A percentile compares a stretch with the other conserved stretches of the same genome.
Conservation (phyloP, 1,140 invertebrate species). For the Drosophila busckii region DNA sequence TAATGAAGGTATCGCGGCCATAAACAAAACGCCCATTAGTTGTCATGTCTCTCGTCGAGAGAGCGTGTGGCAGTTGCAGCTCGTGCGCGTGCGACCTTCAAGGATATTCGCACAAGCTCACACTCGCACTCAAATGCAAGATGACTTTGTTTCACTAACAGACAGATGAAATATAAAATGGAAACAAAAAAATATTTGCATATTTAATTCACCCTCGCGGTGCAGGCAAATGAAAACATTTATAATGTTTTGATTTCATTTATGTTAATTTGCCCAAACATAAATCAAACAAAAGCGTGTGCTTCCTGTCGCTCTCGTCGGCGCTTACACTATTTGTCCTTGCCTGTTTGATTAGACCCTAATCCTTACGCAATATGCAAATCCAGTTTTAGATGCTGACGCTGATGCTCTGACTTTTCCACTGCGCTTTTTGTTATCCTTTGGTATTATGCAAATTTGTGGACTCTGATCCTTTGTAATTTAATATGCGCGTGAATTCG, state of each 20-base stretch:
- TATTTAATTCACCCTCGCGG: constrained; percentile 32
- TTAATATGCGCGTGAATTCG: constrained; percentile 59
- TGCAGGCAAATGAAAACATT: constrained; percentile 56
- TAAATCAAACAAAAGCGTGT: constrained; percentile 60
- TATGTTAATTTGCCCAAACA: constrained; percentile 61
- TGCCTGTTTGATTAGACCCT: constrained; percentile 52
- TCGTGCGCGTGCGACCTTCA: constrained; percentile 58
- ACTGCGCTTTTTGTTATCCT: constrained; percentile 46
- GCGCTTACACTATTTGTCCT: constrained; percentile 33
- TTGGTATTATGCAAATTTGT: constrained; percentile 56
- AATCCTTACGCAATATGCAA: constrained; percentile 38
- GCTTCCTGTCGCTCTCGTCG: constrained; percentile 48
- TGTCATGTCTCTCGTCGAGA: too few species aligned
- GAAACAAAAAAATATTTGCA: constrained; percentile 56
- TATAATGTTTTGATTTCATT: constrained; percentile 68
- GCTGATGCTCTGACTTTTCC: constrained; percentile 22
- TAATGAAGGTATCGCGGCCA: constrained; percentile 53
- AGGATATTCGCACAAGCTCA: constrained; percentile 52
- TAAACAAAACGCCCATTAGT: constrained; percentile 68
- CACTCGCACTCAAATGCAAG: constrained; percentile 15
- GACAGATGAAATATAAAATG: too few species aligned
- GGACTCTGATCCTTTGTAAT: constrained; percentile 53
- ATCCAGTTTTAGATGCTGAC: too few species aligned
- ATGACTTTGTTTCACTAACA: constrained; percentile 65
- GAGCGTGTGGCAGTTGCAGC: constrained; percentile 23